A percentile compares a stretch with the other conserved stretches of the same genome.
These are phyloP conservation scores for Cyanoramphus novaezelandiae DNA, from an alignment of 2,113 vertebrate genomes.

Conservation along the genomic window DNA sequence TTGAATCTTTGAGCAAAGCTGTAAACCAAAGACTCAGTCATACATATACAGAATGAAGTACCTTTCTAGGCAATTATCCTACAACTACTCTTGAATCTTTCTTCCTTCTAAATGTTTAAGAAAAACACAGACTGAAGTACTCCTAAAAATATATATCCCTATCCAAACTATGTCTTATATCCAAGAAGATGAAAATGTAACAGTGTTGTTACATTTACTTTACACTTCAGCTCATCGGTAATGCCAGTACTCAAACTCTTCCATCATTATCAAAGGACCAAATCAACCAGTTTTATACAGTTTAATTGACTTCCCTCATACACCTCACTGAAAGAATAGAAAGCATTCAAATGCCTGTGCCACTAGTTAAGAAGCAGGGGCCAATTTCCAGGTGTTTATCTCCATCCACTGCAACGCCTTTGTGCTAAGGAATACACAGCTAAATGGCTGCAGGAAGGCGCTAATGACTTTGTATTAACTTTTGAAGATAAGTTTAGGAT, in stretches of 20 bases:
- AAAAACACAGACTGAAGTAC: not conserved
- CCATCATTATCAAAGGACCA: not conserved
- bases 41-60: not conserved
- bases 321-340: not conserved
- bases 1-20: not conserved
- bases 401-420: accelerated
- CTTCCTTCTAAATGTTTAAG: not conserved
- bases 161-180: not conserved
- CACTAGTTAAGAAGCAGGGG: not conserved
- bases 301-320: not conserved
- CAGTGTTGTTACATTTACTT: not conserved
- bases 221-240: not conserved
- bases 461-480: not conserved
- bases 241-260: not conserved
- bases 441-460: not conserved
- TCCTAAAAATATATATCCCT: not conserved
- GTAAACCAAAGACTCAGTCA: not conserved
- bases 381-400: not conserved
- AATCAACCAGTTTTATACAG: not conserved
- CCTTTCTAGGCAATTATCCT: not conserved
- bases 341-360: not conserved
- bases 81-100: not conserved
- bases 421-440: not conserved
- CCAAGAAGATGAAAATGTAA: not conserved
- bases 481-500: not conserved